Evolutionary conservation across 2,113 vertebrate genomes (phyloP).

Genomic region (Halichoeres trimaculatus): DNA sequence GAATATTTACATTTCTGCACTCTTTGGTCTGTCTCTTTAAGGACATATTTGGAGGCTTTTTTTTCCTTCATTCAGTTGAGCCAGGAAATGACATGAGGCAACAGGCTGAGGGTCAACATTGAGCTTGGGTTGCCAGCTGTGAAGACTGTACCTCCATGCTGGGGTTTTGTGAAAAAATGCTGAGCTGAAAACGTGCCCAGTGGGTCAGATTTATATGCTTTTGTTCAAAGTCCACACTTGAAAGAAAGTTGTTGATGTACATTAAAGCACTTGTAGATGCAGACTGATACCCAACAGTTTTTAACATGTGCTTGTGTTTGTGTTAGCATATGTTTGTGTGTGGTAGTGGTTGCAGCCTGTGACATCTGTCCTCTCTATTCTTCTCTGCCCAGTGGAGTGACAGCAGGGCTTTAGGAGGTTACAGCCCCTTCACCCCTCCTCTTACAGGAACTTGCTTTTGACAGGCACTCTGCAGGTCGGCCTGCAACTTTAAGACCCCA

Average conservation of each 20-base stretch:
- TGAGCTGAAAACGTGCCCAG: too few species aligned
- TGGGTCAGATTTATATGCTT: neutral
- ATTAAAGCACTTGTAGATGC: neutral
- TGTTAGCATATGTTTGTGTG: constrained; percentile 1
- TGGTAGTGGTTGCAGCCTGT: constrained; percentile 17
- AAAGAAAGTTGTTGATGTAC: neutral
- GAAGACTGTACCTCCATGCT: too few species aligned
- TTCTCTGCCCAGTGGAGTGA: constrained; percentile 56
- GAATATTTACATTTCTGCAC: too few species aligned
- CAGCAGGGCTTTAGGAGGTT: constrained; percentile 63
- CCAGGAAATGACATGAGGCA: too few species aligned
- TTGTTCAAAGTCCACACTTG: neutral
- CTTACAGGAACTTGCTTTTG: constrained; percentile 72
- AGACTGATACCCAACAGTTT: neutral
- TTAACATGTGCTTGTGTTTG: neutral
- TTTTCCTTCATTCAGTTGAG: too few species aligned
- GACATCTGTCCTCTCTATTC: constrained; percentile 69
- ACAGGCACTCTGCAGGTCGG: constrained; percentile 60
- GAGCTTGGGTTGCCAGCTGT: too few species aligned
- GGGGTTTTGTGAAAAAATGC: too few species aligned
- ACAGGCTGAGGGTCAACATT: too few species aligned
- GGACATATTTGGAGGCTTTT: too few species aligned
- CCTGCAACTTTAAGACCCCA: constrained; percentile 60
- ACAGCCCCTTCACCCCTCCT: constrained; percentile 48
- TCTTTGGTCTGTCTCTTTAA: too few species aligned